These are phyloP conservation scores for Uloborus plumipes DNA, from an alignment of 2,888 invertebrate species.

Conservation along the genomic window DNA sequence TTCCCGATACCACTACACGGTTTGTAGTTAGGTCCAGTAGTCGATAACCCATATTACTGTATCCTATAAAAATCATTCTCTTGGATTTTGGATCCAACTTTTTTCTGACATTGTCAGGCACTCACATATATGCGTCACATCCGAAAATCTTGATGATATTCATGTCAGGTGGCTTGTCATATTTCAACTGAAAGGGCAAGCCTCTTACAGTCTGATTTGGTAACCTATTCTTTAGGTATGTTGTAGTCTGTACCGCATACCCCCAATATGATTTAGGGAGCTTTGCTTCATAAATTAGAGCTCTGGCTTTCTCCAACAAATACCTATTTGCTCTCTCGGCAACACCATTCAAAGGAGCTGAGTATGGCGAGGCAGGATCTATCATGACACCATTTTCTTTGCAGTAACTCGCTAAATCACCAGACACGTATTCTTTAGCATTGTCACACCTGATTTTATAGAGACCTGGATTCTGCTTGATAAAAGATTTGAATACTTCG, in stretches of 20 bases:
- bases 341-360: slow-evolving; percentile 66
- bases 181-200: slow-evolving; percentile 62
- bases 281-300: slow-evolving; percentile 38
- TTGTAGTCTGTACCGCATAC: slow-evolving; percentile 64
- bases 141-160: slow-evolving; percentile 62
- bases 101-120: slow-evolving; percentile 50
- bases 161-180: slow-evolving; percentile 51
- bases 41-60: slow-evolving; percentile 57
- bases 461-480: slow-evolving; percentile 17
- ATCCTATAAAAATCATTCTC: slow-evolving; percentile 61
- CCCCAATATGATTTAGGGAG: slow-evolving; percentile 66
- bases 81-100: slow-evolving; percentile 59
- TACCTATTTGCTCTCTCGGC: slow-evolving; percentile 66
- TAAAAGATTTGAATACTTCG: slow-evolving; percentile 22
- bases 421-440: slow-evolving; percentile 56
- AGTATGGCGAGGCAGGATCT: slow-evolving; percentile 61
- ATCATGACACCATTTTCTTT: slow-evolving; percentile 57
- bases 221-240: slow-evolving; percentile 66
- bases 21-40: slow-evolving; percentile 37
- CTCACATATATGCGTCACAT: slow-evolving; percentile 46
- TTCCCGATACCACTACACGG: slow-evolving; percentile 1
- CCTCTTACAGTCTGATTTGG: slow-evolving; percentile 33
- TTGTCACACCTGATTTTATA: slow-evolving; percentile 56
- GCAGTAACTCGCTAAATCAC: slow-evolving; percentile 48
- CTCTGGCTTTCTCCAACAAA: slow-evolving; percentile 64